Conservation (phyloP, 2,888 invertebrate species). For the Hylaea fasciaria region DNA sequence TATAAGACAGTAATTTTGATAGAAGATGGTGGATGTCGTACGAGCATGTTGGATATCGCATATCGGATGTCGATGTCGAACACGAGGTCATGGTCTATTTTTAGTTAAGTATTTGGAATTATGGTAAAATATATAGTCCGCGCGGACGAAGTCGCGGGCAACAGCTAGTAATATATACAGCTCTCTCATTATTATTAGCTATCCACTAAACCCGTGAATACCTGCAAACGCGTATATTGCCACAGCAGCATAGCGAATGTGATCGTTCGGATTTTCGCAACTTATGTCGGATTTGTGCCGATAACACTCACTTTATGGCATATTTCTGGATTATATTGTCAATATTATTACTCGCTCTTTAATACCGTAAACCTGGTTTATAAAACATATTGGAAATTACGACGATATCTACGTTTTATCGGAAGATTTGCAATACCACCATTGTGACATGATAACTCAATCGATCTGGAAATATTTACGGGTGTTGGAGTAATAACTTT, state of each 20-base stretch:
- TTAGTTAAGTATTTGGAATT: too few species aligned
- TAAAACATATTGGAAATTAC: conserved; percentile 81
- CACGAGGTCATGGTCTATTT: too few species aligned
- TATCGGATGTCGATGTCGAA: too few species aligned
- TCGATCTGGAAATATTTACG: conserved; percentile 40
- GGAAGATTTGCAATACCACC: conserved; percentile 37
- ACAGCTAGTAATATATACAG: conserved; percentile 30
- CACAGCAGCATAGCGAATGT: conserved; percentile 24
- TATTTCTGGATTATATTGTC: conserved; percentile 76
- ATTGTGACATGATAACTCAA: conserved; percentile 41
- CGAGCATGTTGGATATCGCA: too few species aligned
- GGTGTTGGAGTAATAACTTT: conserved; percentile 27
- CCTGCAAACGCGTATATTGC: conserved; percentile 25
- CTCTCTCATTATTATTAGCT: conserved; percentile 19
- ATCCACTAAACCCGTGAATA: conserved; percentile 21
- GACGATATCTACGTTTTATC: conserved; percentile 57
- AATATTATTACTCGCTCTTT: conserved; percentile 82
- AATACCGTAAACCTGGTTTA: conserved; percentile 81
- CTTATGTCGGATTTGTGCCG: conserved; percentile 74
- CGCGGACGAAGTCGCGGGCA: too few species aligned
- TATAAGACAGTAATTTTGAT: too few species aligned
- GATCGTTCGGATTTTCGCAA: conserved; percentile 61
- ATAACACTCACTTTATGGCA: conserved; percentile 75
- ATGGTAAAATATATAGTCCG: too few species aligned
- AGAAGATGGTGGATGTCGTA: too few species aligned